Evolutionary conservation across 2,797 vertebrate species (phyloP).

Genomic region (Tokudaia muenninki): DNA sequence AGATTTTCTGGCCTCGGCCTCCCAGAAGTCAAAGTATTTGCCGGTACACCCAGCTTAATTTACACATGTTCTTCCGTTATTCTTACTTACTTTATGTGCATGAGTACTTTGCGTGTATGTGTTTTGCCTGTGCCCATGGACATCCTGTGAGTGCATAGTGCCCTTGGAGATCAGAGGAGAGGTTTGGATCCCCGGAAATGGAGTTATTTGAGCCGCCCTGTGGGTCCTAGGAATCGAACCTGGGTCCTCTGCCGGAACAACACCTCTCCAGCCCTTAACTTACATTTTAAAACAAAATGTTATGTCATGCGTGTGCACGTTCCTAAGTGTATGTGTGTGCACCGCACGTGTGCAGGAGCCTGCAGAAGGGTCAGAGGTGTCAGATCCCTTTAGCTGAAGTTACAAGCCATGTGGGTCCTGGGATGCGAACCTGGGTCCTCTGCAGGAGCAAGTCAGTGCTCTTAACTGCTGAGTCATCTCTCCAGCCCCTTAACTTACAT

Average conservation of each 20-base stretch:
- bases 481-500: neutral
- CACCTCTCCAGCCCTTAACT: neutral
- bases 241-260: neutral
- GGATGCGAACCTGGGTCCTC: neutral
- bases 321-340: neutral
- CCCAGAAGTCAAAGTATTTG: neutral
- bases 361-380: neutral
- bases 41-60: neutral
- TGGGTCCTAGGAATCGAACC: neutral
- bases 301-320: neutral
- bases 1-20: neutral
- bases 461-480: neutral
- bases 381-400: neutral
- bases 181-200: neutral
- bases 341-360: neutral
- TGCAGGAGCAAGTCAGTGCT: neutral
- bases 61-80: neutral
- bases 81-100: neutral
- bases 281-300: neutral
- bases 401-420: neutral
- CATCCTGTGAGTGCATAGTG: neutral
- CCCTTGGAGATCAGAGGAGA: neutral
- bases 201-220: neutral
- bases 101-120: neutral
- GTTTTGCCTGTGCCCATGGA: neutral